Evolutionary conservation across 2,888 invertebrate species (phyloP).

Genomic region (Dusona sp.): DNA sequence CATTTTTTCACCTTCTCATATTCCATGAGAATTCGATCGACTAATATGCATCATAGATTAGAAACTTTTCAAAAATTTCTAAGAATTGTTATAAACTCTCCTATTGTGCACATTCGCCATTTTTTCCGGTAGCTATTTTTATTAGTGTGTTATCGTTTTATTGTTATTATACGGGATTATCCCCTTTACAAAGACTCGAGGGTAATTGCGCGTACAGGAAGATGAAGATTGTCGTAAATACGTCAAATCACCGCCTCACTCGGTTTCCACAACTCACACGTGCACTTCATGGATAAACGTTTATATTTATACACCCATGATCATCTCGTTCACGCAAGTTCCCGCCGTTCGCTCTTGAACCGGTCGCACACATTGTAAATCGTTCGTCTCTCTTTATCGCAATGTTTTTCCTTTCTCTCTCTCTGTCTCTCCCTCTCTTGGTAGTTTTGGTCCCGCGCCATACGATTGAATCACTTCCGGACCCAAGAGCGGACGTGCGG

Average conservation of each 20-base stretch:
- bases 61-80: background rate
- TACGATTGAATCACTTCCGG: conserved; percentile 62
- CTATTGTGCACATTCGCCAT: background rate
- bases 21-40: background rate
- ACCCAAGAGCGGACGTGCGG: conserved; percentile 55
- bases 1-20: background rate
- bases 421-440: conserved; percentile 15
- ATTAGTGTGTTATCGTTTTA: background rate
- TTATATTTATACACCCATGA: conserved; percentile 42
- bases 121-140: background rate
- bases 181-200: conserved; percentile 34
- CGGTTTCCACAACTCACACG: conserved; percentile 76
- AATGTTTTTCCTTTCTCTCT: conserved; percentile 21
- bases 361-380: conserved; percentile 56
- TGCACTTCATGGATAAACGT: conserved; percentile 32
- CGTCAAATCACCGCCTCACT: conserved; percentile 75
- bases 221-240: conserved; percentile 78
- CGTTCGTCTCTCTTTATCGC: conserved; percentile 42
- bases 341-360: conserved; percentile 33
- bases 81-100: background rate
- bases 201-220: conserved; percentile 72
- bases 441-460: conserved; percentile 44
- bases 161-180: background rate
- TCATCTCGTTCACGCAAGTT: conserved; percentile 42
- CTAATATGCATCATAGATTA: background rate